Evolutionary conservation across 2,888 invertebrate species (phyloP), one percentile per base, ranked within the genome.

Genomic region (Gymnoscelis rufifasciata): DNA sequence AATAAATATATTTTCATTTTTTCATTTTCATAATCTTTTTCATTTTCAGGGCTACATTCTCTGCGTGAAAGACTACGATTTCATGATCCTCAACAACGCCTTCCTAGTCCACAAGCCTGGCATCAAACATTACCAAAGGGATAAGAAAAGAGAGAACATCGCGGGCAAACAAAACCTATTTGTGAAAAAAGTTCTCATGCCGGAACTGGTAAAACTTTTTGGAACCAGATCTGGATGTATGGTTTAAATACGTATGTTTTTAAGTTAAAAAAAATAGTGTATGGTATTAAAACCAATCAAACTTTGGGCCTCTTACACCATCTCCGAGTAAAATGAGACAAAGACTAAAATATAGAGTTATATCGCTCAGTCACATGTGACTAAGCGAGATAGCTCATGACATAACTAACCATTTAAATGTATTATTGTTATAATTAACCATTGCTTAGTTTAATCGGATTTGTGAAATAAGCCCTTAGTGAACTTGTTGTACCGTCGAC

Each of bases 81-180:
- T 97, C 76, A 93, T 96, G 80, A 96, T 97, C 64, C 82, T 97
- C 70, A 95, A 97, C 86, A 96, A 97, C 80, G 96, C 95, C n/a
- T 97, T 97, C 80, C 89, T 97, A 48, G 95, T 94, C 39, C 97
- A 97, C 83, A 94, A 95, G 62, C 97, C 97, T 0, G 97, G 97
- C 38, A 97, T 97, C 62, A 97, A 97, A 75, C 89, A 93, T 40
- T 92, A 93, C 78, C 93, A 92, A 68, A 94, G 93, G 71, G 95
- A 97, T 71, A 87, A 92, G 13, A 93, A 93, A 57, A 89, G 96
- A 41, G 94, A 94, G 38, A 89, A 92, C 67, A 86, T 95, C 42
- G 93, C 95, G 4, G 90, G 91, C 29, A 93, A 94, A 69, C 96
- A 96, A 60, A 93, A 35, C 19, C 94, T 67, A 89, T 91, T 52